Evolutionary conservation across 2,797 vertebrate genomes (phyloP), one percentile per base, ranked within the genome.

Genomic region (Hemibagrus guttatus): DNA sequence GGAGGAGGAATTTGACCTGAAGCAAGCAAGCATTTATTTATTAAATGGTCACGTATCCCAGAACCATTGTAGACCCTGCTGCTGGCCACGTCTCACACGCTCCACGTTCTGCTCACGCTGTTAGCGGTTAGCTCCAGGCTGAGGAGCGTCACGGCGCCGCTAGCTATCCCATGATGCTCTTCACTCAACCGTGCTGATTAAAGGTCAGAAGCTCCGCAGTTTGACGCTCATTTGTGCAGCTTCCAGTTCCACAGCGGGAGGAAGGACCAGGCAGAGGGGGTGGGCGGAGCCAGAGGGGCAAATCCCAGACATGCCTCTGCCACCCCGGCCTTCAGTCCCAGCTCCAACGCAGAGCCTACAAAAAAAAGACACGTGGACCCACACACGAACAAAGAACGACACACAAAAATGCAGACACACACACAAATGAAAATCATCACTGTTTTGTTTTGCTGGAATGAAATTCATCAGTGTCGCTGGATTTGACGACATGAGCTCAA

Each of bases 241-340:
- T 96, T 97, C 95, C 96, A 96, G 93, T 96, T 97, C 93, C 93
- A 92, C 85, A 95, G 93, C 90, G 96, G 92, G 84, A 89, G 87
- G 88, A 94, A 90, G 88, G 91, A 93, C 94, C 94, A 95, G 87
- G 90, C 83, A 2, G 80, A 89, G 71, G 89, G 91, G 61, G 81
- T 89, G 79, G 92, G 91, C 88, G 89, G 72, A 59, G 88, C 89
- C 66, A 58, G 83, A 88, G 23, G 49, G 39, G 31, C 92, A 69
- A 92, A 89, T 85, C 91, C 91, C 66, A 85, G 84, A 79, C 89
- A 90, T 85, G 93, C 90, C 89, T 94, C 94, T 4, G 88, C 82
- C 85, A 95, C 86, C 93, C 91, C 93, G 16, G 80, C 88, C 92
- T 92, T 94, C 86, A 92, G 90, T 84, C 85, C 89, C 86, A 91